These are phyloP conservation scores for Oedothorax gibbosus DNA, from an alignment of 1,140 invertebrate genomes.

Conservation along the genomic window DNA sequence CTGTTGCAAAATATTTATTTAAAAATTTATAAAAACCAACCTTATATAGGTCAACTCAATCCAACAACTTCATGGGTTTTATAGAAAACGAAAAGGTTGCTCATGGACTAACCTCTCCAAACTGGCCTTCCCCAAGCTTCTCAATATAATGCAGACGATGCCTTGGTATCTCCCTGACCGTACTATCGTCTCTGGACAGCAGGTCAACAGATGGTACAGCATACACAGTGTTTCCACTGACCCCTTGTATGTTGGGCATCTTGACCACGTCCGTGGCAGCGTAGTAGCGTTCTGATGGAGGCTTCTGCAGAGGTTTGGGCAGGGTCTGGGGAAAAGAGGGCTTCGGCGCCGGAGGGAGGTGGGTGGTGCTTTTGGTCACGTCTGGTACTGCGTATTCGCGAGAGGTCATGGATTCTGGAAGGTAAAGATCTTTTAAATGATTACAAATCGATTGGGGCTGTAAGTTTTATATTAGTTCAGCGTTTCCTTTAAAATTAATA, in stretches of 20 bases:
- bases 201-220: constrained; percentile 72
- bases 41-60: too few relatives aligned
- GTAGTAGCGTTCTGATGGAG: constrained; percentile 81
- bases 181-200: constrained; percentile 64
- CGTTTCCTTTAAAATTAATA: constrained; percentile 6
- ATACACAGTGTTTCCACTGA: constrained; percentile 70
- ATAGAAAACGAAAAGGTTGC: too few relatives aligned
- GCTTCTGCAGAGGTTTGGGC: constrained; percentile 77
- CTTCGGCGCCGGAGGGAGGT: constrained; percentile 63
- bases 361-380: constrained; percentile 56
- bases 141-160: constrained; percentile 82
- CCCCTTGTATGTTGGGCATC: constrained; percentile 69
- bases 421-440: constrained; percentile 32
- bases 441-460: background rate
- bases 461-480: background rate
- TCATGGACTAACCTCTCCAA: constrained; percentile 78
- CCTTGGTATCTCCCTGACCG: constrained; percentile 81
- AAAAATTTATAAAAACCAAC: too few relatives aligned
- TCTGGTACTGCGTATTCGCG: constrained; percentile 73
- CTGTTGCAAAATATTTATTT: too few relatives aligned
- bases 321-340: constrained; percentile 72
- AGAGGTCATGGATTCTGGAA: constrained; percentile 72
- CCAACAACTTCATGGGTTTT: too few relatives aligned
- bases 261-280: constrained; percentile 71
- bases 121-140: constrained; percentile 82